Evolutionary conservation across 2,888 invertebrate genomes (phyloP).

Genomic region (Teleogryllus oceanicus): DNA sequence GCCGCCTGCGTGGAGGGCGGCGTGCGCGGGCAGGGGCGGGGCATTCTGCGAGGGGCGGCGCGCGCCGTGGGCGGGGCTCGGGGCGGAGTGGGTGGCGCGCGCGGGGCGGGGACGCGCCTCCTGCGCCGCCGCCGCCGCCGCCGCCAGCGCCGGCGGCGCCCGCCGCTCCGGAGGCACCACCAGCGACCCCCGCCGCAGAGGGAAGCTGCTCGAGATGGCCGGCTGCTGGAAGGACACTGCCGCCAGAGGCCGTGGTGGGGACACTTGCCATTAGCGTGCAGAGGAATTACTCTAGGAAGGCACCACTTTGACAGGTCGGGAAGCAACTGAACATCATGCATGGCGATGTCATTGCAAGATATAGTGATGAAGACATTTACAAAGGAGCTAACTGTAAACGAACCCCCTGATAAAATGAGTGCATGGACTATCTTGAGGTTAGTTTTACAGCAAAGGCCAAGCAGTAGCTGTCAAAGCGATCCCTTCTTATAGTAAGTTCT

Average conservation of each 20-base stretch:
- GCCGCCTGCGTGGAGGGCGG: neutral
- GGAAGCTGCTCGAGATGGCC: neutral
- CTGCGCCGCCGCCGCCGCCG: neutral
- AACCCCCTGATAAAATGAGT: no score
- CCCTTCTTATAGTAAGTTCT: no score
- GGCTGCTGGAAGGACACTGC: conserved; percentile 8
- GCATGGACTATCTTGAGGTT: no score
- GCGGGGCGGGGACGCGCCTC: neutral
- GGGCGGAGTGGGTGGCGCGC: neutral
- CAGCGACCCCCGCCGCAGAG: neutral
- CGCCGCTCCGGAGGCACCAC: neutral
- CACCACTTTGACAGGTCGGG: no score
- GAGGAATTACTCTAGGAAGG: no score
- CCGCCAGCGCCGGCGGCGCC: neutral
- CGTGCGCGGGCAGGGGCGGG: neutral
- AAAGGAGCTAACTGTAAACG: no score
- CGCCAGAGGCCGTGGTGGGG: neutral
- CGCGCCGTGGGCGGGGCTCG: neutral
- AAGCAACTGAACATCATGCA: no score
- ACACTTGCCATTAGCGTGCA: no score
- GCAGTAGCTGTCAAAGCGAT: no score
- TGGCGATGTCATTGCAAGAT: no score
- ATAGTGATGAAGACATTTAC: no score
- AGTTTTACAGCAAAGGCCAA: no score
- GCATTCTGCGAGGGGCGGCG: neutral